A percentile compares a stretch with the other conserved stretches of the same genome.
phyloP scores from a whole-genome alignment of 2,113 vertebrate species.

The Scytalopus superciliaris region DNA sequence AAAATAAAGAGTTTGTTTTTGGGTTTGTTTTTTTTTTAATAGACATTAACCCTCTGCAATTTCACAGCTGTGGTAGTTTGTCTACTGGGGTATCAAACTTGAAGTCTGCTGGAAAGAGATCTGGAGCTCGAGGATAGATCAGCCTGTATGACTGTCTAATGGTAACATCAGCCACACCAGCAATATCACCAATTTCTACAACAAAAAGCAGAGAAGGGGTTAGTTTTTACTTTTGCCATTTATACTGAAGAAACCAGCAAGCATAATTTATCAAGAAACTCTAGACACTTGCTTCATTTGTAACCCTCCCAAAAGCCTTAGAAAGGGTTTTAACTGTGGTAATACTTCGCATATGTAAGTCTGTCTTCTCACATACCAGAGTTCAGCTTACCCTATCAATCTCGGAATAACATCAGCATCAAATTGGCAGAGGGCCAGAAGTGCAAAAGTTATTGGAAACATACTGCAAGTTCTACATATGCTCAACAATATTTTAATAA shows the following conservation, averaged over 20 bases:
- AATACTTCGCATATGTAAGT: background rate
- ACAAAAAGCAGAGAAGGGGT: constrained; percentile 13
- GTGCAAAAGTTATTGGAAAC: background rate
- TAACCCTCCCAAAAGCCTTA: background rate
- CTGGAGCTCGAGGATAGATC: constrained; percentile 96
- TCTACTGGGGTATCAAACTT: constrained; percentile 99
- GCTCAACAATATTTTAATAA: background rate
- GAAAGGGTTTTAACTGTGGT: background rate
- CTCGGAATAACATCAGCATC: background rate
- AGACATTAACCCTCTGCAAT: background rate
- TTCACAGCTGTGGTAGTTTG: constrained; percentile 94
- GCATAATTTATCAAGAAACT: background rate
- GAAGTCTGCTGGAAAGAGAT: constrained; percentile 97
- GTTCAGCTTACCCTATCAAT: background rate
- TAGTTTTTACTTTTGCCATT: background rate
- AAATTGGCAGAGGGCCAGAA: background rate
- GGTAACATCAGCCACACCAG: constrained; percentile 98
- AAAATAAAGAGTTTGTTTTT: constrained; percentile 40
- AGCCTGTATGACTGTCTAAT: constrained; percentile 97
- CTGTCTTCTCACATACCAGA: background rate
- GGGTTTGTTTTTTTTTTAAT: background rate
- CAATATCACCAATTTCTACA: constrained; percentile 97
- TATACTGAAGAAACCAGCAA: background rate
- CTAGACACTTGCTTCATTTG: background rate
- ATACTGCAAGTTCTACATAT: background rate